These are phyloP conservation scores for Tuta absoluta DNA, from an alignment of 2,888 invertebrate genomes.

Conservation along the genomic window DNA sequence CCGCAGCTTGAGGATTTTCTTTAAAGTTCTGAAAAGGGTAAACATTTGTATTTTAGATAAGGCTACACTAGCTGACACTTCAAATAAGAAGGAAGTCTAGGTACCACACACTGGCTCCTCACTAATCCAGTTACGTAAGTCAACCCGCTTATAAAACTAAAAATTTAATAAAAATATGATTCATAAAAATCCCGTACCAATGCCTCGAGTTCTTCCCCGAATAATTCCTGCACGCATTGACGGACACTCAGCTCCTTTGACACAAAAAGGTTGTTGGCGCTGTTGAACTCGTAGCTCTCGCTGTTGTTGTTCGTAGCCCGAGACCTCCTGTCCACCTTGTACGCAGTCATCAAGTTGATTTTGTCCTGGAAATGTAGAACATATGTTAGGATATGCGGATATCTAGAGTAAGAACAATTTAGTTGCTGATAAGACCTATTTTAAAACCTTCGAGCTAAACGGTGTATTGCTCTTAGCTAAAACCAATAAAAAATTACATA, in stretches of 20 bases:
- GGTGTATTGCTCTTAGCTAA: no score
- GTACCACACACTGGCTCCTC: not conserved
- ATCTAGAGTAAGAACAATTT: no score
- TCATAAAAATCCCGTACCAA: constrained; percentile 53
- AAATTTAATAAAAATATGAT: no score
- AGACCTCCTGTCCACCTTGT: constrained; percentile 85
- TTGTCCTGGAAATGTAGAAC: constrained; percentile 77
- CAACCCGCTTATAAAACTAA: no score
- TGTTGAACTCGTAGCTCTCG: constrained; percentile 85
- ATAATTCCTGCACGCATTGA: constrained; percentile 85
- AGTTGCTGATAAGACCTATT: not conserved
- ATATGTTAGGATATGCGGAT: not conserved
- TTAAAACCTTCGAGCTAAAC: no score
- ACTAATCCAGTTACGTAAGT: no score
- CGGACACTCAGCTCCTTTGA: constrained; percentile 80
- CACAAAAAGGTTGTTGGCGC: constrained; percentile 90
- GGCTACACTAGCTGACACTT: no score
- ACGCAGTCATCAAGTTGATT: constrained; percentile 86
- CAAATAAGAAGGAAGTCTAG: no score
- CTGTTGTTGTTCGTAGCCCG: constrained; percentile 77
- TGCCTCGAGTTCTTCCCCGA: constrained; percentile 83
- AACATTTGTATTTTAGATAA: not conserved
- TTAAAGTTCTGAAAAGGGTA: constrained; percentile 81
- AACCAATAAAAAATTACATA: not conserved
- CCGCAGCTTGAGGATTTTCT: constrained; percentile 80